Evolutionary conservation across 1,140 invertebrate genomes (phyloP).

Genomic region (Calosoma granatense): DNA sequence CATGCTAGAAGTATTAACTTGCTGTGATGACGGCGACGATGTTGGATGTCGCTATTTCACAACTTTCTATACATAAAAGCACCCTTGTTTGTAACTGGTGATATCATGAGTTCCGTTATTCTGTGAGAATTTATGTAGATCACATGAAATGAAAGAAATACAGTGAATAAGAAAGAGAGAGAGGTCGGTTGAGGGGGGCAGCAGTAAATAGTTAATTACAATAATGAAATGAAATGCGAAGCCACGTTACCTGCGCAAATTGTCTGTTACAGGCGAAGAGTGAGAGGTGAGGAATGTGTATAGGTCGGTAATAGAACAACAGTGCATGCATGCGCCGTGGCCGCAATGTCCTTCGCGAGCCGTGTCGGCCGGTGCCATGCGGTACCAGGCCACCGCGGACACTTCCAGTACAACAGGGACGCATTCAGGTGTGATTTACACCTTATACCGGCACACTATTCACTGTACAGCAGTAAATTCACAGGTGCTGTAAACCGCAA

Average conservation of each 20-base stretch:
- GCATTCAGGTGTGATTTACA: not conserved
- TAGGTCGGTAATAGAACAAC: not conserved
- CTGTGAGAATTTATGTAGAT: not conserved
- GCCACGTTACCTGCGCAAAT: not conserved
- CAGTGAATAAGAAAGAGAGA: not conserved
- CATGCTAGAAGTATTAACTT: no score
- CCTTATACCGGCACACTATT: no score
- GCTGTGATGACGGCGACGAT: no score
- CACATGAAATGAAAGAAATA: not conserved
- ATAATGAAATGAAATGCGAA: not conserved
- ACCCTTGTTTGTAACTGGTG: no score
- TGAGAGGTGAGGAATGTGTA: not conserved
- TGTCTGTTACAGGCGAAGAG: not conserved
- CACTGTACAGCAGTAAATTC: no score
- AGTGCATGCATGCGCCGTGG: not conserved
- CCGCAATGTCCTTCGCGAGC: conserved; percentile 11
- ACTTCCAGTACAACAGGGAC: not conserved
- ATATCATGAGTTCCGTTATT: conserved; percentile 3
- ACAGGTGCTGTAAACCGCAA: no score
- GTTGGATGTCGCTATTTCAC: no score
- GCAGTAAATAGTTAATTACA: not conserved
- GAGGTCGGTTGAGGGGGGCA: not conserved
- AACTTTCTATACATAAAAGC: no score
- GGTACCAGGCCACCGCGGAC: conserved; percentile 10
- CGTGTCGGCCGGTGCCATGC: conserved; percentile 10